These are phyloP conservation scores for Irena cyanogastra DNA, from an alignment of 2,113 vertebrate genomes.

Conservation along the genomic window DNA sequence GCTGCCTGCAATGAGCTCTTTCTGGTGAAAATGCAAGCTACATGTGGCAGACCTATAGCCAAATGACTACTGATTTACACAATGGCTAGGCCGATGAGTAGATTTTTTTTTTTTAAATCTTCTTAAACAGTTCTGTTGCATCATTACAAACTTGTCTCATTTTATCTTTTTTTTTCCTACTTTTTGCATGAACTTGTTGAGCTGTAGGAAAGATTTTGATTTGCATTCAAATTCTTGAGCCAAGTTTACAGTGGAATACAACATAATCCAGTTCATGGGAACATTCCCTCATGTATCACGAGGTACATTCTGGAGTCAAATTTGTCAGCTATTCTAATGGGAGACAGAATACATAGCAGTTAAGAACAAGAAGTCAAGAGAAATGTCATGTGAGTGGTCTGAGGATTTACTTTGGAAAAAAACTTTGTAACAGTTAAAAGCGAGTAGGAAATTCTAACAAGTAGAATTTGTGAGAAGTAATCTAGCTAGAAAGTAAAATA, in stretches of 20 bases:
- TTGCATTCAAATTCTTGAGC: not conserved
- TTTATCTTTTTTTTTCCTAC: not conserved
- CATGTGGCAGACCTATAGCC: not conserved
- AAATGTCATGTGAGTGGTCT: not conserved
- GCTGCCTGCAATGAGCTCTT: fast-evolving
- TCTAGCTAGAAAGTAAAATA: not conserved
- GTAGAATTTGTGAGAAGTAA: not conserved
- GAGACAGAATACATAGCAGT: not conserved
- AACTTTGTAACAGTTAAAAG: not conserved
- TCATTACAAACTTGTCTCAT: not conserved
- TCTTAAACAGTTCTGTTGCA: not conserved
- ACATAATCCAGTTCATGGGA: not conserved
- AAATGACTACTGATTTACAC: not conserved
- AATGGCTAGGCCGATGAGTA: not conserved
- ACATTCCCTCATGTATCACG: not conserved
- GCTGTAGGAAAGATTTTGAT: not conserved
- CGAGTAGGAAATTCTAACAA: not conserved
- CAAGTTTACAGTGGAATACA: not conserved
- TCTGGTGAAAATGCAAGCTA: not conserved
- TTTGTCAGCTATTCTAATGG: not conserved
- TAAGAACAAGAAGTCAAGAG: not conserved
- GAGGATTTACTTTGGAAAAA: not conserved
- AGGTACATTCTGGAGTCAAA: not conserved
- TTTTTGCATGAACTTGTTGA: not conserved
- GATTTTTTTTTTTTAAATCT: not conserved